phyloP scores from a whole-genome alignment of 2,888 invertebrate species.

The Noctua janthina region DNA sequence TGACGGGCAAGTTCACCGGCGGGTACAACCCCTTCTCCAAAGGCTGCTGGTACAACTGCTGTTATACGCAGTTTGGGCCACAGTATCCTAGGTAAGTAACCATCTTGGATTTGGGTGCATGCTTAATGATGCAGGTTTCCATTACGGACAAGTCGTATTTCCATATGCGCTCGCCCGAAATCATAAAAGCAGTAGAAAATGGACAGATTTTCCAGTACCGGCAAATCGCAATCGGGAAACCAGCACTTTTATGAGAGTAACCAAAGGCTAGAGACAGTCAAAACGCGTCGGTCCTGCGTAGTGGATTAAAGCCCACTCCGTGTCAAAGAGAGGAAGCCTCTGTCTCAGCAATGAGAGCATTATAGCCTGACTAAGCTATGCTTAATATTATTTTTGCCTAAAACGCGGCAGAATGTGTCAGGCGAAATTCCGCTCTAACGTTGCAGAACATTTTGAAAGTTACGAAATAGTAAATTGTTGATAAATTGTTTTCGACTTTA shows the following conservation, averaged over 20 bases:
- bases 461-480: not conserved
- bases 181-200: not conserved
- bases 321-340: not conserved
- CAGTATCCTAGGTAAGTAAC: conserved; percentile 98
- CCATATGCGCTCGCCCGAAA: not conserved
- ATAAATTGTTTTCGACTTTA: not conserved
- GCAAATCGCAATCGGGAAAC: not conserved
- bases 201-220: not conserved
- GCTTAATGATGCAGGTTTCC: not conserved
- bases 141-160: not conserved
- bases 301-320: not conserved
- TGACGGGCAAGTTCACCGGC: conserved; percentile 99
- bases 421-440: not conserved
- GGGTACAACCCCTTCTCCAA: conserved; percentile 99
- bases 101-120: not conserved
- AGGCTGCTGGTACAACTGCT: conserved; percentile 98
- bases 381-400: not conserved
- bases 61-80: conserved; percentile 98
- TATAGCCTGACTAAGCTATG: not conserved
- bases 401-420: not conserved
- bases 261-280: not conserved
- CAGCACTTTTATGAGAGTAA: not conserved
- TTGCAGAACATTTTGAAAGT: not conserved
- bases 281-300: not conserved
- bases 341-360: not conserved